A percentile compares a stretch with the other conserved stretches of the same genome.
These are phyloP conservation scores for Gallinago paraguaiae DNA, from an alignment of 2,113 vertebrate genomes.

Conservation along the genomic window DNA sequence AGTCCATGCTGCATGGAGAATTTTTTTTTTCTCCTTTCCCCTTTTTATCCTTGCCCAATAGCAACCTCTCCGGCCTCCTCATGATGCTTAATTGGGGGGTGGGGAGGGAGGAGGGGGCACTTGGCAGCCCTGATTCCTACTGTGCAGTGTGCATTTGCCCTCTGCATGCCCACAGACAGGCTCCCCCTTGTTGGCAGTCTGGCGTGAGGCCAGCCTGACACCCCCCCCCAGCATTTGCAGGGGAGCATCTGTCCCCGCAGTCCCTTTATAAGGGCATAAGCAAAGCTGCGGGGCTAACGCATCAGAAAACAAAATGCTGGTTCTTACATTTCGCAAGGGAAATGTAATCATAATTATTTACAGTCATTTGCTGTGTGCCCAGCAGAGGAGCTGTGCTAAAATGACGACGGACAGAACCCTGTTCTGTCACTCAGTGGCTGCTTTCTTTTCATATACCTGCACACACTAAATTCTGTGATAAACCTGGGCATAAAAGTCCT, in stretches of 20 bases:
- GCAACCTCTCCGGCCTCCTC: background rate
- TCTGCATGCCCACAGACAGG: background rate
- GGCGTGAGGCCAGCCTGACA: background rate
- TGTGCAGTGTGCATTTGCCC: background rate
- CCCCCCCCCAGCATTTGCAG: background rate
- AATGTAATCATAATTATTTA: background rate
- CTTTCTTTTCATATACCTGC: background rate
- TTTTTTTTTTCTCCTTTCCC: background rate
- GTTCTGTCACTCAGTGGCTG: background rate
- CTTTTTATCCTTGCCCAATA: background rate
- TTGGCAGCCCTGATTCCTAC: background rate
- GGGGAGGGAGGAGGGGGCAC: no score
- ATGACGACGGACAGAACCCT: fast-evolving
- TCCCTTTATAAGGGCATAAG: background rate
- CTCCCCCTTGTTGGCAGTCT: background rate
- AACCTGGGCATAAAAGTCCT: background rate
- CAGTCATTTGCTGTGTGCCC: background rate
- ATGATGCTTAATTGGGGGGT: background rate
- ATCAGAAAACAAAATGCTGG: background rate
- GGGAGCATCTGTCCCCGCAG: background rate
- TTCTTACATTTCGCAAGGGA: background rate
- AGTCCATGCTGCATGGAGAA: fast-evolving
- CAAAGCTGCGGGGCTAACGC: background rate
- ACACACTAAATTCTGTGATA: background rate
- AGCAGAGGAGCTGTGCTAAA: background rate